phyloP scores from a whole-genome alignment of 1,140 invertebrate species.

The Oryctes rhinoceros region DNA sequence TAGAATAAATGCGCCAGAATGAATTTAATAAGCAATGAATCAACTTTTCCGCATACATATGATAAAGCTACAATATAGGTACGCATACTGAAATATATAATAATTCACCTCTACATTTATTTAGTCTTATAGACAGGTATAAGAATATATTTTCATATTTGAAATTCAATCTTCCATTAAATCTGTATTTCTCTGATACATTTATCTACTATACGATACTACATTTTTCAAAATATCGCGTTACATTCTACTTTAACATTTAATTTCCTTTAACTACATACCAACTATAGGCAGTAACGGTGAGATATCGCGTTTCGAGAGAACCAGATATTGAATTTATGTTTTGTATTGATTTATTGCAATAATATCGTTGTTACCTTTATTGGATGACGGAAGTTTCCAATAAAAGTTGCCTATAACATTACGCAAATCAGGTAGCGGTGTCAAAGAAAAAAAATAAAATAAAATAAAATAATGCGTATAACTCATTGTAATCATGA shows the following conservation, averaged over 20 bases:
- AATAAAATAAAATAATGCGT: not conserved
- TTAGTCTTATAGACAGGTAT: no score
- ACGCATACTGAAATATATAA: no score
- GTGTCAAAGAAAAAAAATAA: not conserved
- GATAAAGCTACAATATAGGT: not conserved
- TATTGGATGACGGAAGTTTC: slow-evolving; percentile 25
- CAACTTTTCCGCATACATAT: not conserved
- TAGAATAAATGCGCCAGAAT: not conserved
- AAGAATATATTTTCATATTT: no score
- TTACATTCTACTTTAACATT: slow-evolving; percentile 1
- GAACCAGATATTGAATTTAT: slow-evolving; percentile 1
- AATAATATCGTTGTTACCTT: not conserved
- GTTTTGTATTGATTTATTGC: slow-evolving; percentile 25
- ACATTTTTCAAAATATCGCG: not conserved
- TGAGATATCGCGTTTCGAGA: not conserved
- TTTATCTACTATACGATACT: not conserved
- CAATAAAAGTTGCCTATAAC: not conserved
- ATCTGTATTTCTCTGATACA: not conserved
- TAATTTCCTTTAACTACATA: slow-evolving; percentile 10
- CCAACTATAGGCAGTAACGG: slow-evolving; percentile 2
- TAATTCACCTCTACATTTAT: not conserved
- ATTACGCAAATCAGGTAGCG: not conserved
- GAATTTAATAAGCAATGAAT: not conserved
- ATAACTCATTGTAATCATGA: not conserved
- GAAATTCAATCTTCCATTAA: not conserved